A percentile compares a stretch with the other conserved stretches of the same genome.
Evolutionary conservation across 2,113 vertebrate species (phyloP).

Genomic region (Donacobius atricapilla): DNA sequence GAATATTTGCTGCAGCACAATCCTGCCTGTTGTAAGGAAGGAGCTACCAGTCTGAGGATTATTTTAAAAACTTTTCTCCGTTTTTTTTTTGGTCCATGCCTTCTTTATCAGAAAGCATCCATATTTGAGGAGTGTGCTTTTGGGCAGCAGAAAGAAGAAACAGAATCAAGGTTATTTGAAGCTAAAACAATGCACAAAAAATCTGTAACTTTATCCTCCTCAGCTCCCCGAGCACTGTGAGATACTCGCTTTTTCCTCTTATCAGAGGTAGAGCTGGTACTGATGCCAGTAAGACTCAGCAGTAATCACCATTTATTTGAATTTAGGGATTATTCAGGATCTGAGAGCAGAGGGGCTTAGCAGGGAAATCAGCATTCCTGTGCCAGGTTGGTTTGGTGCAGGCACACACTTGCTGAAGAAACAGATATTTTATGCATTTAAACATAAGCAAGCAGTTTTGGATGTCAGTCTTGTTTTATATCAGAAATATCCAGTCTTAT

Average conservation of each 20-base stretch:
- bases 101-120: not conserved
- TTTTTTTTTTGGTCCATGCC: not conserved
- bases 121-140: not conserved
- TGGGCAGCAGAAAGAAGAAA: not conserved
- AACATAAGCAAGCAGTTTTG: not conserved
- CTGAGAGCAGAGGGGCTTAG: not conserved
- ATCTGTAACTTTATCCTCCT: not conserved
- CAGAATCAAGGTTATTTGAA: not conserved
- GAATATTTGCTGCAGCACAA: not conserved
- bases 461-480: not conserved
- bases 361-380: not conserved
- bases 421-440: not conserved
- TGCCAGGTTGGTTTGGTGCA: not conserved
- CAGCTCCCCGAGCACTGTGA: not conserved
- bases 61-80: not conserved
- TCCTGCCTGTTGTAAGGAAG: not conserved
- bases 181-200: not conserved
- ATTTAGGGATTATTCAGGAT: not conserved
- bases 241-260: not conserved
- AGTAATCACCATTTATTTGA: not conserved
- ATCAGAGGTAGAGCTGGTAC: not conserved
- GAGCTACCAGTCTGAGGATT: not conserved
- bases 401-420: not conserved
- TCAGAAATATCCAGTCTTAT: not conserved
- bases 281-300: not conserved